Conservation (phyloP, 2,888 invertebrate genomes). For the Mythimna lalbum region DNA sequence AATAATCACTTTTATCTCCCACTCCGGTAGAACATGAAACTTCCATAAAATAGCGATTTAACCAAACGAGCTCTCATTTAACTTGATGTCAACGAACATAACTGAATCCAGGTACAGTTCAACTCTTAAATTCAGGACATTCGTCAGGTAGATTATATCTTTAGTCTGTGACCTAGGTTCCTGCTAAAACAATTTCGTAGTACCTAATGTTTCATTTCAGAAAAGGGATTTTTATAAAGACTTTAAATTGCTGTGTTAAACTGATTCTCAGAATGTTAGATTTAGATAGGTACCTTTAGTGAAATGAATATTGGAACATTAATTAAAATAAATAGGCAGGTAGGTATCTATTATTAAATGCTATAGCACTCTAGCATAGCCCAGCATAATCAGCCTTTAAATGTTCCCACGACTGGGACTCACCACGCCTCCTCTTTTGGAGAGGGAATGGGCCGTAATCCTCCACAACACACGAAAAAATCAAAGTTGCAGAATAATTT, state of each 20-base stretch:
- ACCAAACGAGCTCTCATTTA: conserved; percentile 41
- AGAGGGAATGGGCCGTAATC: too few species aligned
- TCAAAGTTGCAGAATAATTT: too few species aligned
- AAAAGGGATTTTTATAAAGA: conserved; percentile 33
- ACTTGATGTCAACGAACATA: conserved; percentile 34
- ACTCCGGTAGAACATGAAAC: conserved; percentile 50
- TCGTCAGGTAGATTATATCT: conserved; percentile 14
- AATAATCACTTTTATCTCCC: conserved; percentile 37
- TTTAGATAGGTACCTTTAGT: not conserved
- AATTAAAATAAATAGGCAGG: too few species aligned
- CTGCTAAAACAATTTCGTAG: conserved; percentile 31
- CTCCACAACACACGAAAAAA: too few species aligned
- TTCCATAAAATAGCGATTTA: conserved; percentile 52
- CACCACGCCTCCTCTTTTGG: too few species aligned
- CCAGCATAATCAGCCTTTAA: too few species aligned
- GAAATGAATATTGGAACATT: not conserved
- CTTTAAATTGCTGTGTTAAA: conserved; percentile 19
- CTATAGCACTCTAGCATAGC: too few species aligned
- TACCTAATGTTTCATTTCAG: conserved; percentile 31
- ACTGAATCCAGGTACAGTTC: conserved; percentile 37
- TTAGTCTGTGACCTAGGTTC: conserved; percentile 24
- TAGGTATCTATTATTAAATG: too few species aligned
- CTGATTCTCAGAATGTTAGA: conserved; percentile 5
- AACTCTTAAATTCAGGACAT: conserved; percentile 33
- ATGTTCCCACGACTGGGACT: too few species aligned